Conservation (phyloP, 2,113 vertebrate species). For the Oxygymnocypris stewartii region DNA sequence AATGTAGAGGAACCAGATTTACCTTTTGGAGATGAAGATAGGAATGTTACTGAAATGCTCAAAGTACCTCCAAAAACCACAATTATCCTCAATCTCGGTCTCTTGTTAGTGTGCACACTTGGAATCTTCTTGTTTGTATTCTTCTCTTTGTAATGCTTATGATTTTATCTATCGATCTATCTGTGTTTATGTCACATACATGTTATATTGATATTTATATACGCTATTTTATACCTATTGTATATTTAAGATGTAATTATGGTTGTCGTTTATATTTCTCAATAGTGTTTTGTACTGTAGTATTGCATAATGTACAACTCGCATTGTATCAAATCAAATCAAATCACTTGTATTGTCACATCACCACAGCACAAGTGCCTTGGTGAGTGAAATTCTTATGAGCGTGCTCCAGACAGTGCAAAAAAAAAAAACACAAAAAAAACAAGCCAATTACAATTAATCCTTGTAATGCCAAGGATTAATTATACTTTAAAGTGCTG, state of each 20-base stretch:
- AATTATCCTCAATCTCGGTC: conserved; percentile 81
- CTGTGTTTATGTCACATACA: background rate
- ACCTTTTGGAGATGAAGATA: conserved; percentile 76
- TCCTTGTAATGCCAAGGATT: background rate
- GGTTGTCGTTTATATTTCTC: background rate
- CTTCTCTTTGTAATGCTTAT: conserved; percentile 81
- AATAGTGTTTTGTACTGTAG: background rate
- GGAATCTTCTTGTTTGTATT: conserved; percentile 89
- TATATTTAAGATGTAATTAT: background rate
- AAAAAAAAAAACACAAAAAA: too few species aligned
- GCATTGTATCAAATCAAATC: too few species aligned
- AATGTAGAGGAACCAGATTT: conserved; percentile 69
- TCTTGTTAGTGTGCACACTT: conserved; percentile 80
- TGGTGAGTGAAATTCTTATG: too few species aligned
- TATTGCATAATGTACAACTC: background rate
- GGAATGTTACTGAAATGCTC: conserved; percentile 83
- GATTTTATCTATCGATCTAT: background rate
- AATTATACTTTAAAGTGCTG: background rate
- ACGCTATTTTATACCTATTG: background rate
- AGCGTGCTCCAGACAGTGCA: too few species aligned
- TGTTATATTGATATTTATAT: background rate
- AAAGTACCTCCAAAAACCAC: conserved; percentile 79
- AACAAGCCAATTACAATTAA: too few species aligned
- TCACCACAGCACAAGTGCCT: too few species aligned
- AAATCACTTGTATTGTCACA: too few species aligned